phyloP scores from a whole-genome alignment of 2,888 invertebrate genomes.

The Heliconius ismenius region DNA sequence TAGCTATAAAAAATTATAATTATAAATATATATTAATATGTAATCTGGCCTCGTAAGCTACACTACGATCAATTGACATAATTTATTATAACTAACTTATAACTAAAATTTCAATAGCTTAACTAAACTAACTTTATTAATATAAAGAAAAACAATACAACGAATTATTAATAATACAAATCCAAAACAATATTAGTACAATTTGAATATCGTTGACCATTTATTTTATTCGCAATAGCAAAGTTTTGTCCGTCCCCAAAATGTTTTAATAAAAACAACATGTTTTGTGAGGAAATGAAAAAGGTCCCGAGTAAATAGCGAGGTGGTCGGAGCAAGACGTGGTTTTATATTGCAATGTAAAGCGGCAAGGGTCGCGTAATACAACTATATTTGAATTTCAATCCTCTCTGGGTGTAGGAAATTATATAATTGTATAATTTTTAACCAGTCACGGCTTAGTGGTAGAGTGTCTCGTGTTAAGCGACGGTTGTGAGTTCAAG shows the following conservation, averaged over 20 bases:
- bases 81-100: no score
- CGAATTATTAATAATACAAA: background rate
- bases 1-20: no score
- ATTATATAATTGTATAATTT: constrained; percentile 27
- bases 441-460: background rate
- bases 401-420: constrained; percentile 23
- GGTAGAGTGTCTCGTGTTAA: no score
- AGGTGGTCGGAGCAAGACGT: constrained; percentile 57
- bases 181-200: background rate
- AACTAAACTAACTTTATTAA: background rate
- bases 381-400: constrained; percentile 61
- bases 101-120: background rate
- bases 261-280: constrained; percentile 60
- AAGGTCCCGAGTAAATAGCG: constrained; percentile 57
- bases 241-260: constrained; percentile 46
- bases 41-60: no score
- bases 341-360: constrained; percentile 63
- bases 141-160: background rate
- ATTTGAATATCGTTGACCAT: constrained; percentile 11
- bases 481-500: background rate
- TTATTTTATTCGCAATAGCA: constrained; percentile 7
- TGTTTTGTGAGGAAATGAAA: constrained; percentile 63
- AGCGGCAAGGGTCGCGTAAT: constrained; percentile 56
- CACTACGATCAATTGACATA: no score
- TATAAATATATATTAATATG: no score